phyloP scores from a whole-genome alignment of 2,113 vertebrate species.

The Dolichallabes microphthalmus region DNA sequence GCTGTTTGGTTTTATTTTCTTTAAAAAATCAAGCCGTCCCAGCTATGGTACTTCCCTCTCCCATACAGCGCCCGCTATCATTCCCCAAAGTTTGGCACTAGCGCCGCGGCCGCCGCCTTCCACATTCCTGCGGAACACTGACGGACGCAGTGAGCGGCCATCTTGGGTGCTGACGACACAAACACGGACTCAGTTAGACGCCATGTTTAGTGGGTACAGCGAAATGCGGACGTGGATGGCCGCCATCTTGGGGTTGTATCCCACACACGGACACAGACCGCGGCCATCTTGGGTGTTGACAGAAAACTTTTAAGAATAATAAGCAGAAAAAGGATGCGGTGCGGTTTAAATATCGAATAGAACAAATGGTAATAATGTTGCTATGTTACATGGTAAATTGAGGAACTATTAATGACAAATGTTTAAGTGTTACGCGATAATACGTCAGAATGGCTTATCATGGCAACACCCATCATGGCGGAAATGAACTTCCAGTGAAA shows the following conservation, averaged over 20 bases:
- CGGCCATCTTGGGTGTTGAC: conserved; percentile 67
- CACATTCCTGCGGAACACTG: conserved; percentile 61
- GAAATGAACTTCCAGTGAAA: neutral
- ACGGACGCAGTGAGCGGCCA: conserved; percentile 61
- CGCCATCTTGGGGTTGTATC: neutral
- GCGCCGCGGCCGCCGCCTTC: conserved; percentile 73
- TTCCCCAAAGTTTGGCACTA: conserved; percentile 80
- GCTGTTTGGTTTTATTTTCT: neutral
- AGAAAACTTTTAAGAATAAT: neutral
- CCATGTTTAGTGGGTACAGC: conserved; percentile 26
- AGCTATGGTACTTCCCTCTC: conserved; percentile 62
- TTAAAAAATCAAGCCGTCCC: conserved; percentile 59
- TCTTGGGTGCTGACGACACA: conserved; percentile 61
- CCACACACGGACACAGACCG: conserved; percentile 42
- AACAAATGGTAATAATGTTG: neutral
- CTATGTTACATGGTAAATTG: neutral
- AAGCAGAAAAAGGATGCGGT: neutral
- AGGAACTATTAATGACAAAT: neutral
- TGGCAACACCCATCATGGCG: conserved; percentile 38
- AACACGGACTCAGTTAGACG: neutral
- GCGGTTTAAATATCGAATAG: neutral
- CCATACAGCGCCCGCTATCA: conserved; percentile 72
- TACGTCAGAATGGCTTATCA: too few species aligned
- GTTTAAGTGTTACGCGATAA: too few species aligned
- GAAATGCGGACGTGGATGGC: neutral